Evolutionary conservation across 2,113 vertebrate genomes (phyloP), one percentile per base, ranked within the genome.

Genomic region (Prunella fulvescens): DNA sequence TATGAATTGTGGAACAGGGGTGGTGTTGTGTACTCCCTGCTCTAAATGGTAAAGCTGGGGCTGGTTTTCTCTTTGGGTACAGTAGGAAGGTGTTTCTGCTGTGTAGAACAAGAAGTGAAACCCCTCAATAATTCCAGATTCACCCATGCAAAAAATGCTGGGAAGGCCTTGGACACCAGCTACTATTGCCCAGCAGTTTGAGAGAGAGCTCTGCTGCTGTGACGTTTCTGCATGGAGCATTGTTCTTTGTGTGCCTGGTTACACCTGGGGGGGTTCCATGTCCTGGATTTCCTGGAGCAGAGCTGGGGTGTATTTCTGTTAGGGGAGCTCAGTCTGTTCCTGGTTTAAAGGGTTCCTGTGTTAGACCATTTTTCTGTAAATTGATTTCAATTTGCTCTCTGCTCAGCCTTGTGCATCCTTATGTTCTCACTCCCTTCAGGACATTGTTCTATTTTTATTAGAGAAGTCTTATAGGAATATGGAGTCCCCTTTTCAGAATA

Each of bases 101-200:
- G 22, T 28, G 40, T 12, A 56, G 26, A 44, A 37, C 17, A 82
- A 48, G 44, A 67, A 64, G 19, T 37, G 37, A 47, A 93, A 37
- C 6, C 40, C 9, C 12, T 25, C 56, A 17, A 1, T 33, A 73
- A 22, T 14, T 42, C 22, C 39, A 39, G 10, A 14, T 35, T 85
- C 11, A 17, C 3, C 7, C 28, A 3, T 24, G 33, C 25, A 64
- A 23, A 25, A 18, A n/a, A 20, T 15, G 3, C 14, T 60, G 51
- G 69, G 25, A 56, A 37, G 22, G 29, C 29, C 14, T 28, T 2
- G 3, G 23, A 12, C 7, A 10, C 5, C 16, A 8, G 12, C 33
- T 22, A 1, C 12, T 7, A 0, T 5, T 28, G 12, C 11, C 42
- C 48, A 11, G 2, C 20, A 53, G 60, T 3, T 1, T 5, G 14